Base-by-base conservation (phyloP, 2,888 invertebrate genomes). In the Trichopoda pennipes region DNA sequence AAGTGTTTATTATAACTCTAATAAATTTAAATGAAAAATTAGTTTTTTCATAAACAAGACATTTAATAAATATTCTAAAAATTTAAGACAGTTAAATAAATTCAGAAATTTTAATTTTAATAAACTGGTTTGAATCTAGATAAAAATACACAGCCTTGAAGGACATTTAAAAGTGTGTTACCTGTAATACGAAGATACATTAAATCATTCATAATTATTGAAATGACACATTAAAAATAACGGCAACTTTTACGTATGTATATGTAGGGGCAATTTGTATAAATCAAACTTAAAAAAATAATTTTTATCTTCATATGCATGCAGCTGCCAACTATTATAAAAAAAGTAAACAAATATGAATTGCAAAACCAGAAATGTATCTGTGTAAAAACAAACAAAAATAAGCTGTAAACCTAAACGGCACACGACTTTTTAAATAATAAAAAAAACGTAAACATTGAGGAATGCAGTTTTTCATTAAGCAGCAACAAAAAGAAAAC, bases 381-480 rank as follows among this genome's bases (percentile, higher is more conserved):
- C 6, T 0, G 7, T 3, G 28, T 3, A 53, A 17, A 42, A 56
- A 44, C 10, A 14, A 74, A 56, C 32, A 44, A 69, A 55, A 44
- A 17, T 44, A 3, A 7, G 28, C 8, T 28, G 28, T 28, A 28
- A 28, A 28, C 8, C 8, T 2, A 28, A 17, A n/a, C 47, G 12
- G 42, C 63, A 28, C 55, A 58, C 49, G 58, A 44, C 42, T 28
- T 72, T 14, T 56, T 17, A 63, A 63, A 58, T 49, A 17, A n/a
- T n/a, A n/a, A n/a, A n/a, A n/a, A n/a, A n/a, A 51, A 78, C 60
- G n/a, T 75, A 68, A 82, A 49, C 55, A 42, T 74, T 60, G 55
- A 70, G 82, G 84, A 84, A 85, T 85, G 84, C 42, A 73, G 84
- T 81, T 84, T 80, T 66, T 60, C 75, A 66, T 78, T 55, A 32